A percentile compares a stretch with the other conserved stretches of the same genome.
Evolutionary conservation across 2,113 vertebrate genomes (phyloP).

Genomic region (Kobus ellipsiprymnus): DNA sequence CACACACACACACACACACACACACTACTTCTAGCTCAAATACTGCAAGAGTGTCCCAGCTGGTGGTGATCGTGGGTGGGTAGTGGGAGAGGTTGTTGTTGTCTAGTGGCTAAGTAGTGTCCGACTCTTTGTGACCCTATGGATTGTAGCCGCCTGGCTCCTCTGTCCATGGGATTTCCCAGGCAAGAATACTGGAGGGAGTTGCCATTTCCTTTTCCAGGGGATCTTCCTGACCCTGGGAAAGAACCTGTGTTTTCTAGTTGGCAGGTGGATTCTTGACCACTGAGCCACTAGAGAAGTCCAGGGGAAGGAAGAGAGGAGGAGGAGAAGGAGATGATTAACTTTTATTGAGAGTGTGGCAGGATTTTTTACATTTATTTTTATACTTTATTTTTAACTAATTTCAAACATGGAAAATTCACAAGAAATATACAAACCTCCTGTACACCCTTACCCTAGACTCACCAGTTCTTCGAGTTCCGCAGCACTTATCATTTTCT

Average conservation of each 20-base stretch:
- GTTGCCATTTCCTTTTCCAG: background rate
- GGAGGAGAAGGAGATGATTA: background rate
- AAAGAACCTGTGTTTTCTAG: background rate
- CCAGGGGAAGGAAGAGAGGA: background rate
- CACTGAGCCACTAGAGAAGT: background rate
- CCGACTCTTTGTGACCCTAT: background rate
- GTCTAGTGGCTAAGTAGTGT: background rate
- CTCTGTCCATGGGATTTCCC: background rate
- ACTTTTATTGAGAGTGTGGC: background rate
- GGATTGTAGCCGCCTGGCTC: background rate
- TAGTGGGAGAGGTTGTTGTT: background rate
- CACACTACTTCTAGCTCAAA: background rate
- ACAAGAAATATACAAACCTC: background rate
- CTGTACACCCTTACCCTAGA: background rate
- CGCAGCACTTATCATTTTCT: background rate
- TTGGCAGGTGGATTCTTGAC: background rate
- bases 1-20: background rate
- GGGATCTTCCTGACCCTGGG: background rate
- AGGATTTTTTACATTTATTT: background rate
- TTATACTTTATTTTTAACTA: background rate
- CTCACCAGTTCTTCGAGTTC: background rate
- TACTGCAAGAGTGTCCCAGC: background rate
- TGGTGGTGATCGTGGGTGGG: background rate
- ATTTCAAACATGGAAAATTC: background rate
- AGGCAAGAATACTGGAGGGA: background rate